Base-by-base conservation (phyloP, 1,140 invertebrate genomes). In the Saccostrea cuccullata region DNA sequence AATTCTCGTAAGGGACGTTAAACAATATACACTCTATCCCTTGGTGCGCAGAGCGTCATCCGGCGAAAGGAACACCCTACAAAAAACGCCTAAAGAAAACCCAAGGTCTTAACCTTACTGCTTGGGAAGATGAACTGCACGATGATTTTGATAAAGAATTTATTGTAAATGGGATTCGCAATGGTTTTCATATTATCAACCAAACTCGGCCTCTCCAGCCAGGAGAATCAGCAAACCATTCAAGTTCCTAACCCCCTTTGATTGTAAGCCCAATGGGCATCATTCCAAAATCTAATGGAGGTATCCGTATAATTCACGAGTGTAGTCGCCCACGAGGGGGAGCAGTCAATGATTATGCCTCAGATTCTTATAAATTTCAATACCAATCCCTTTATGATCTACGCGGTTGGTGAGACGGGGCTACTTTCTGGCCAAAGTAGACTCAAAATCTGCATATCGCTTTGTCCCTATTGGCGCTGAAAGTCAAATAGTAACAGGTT, bases 401-500 rank as follows among this genome's bases (percentile, higher is more conserved):
- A 58, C 56, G 11, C 56, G 4, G 56, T 17, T 58, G 11, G 56
- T 58, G 56, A 58, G 56, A 58, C 56, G 26, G 30, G 83, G 47
- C 17, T 40, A 85, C 55, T 86, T 60, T 56, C 82, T 88, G 88
- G 70, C 70, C 30, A 86, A 83, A 64, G 83, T 89, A 23, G 85
- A 89, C 56, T 67, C 87, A 30, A 87, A 86, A 83, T 86, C 85
- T 11, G 87, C 87, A 20, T 88, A 88, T 77, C 30, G 87, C 36
- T 88, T 82, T 85, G 87, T 88, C 26, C n/a, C 30, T 30, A 84
- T 86, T 20, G 64, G 83, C 60, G 2, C 9, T 55, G 26, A 47
- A 56, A 86, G 85, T 64, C 85, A 86, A 58, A 40, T 56, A 55
- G 82, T 84, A 55, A 84, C 47, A 55, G 82, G 82, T 13, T 84